These are phyloP conservation scores for Drosophila persimilis DNA, from an alignment of 1,140 invertebrate species.

Conservation along the genomic window DNA sequence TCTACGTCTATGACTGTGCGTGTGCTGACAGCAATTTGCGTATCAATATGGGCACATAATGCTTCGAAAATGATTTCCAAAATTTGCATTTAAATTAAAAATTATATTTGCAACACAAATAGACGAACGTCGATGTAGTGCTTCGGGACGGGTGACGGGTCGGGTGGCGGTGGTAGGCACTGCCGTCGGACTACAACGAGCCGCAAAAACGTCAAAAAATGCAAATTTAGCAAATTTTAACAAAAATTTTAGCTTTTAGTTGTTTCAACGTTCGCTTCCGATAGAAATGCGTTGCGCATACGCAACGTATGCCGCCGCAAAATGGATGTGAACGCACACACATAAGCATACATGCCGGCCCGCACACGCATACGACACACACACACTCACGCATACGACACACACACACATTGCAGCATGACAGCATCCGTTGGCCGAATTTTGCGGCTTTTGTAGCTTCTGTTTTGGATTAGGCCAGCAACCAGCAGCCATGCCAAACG, in stretches of 20 bases:
- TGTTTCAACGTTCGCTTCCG: conserved; percentile 50
- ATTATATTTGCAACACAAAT: conserved; percentile 81
- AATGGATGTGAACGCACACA: conserved; percentile 34
- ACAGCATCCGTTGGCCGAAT: conserved; percentile 54
- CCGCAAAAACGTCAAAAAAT: conserved; percentile 71
- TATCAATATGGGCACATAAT: conserved; percentile 81
- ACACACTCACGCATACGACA: not conserved
- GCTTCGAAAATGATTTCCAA: conserved; percentile 81
- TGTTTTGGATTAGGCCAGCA: conserved; percentile 71
- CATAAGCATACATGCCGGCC: not conserved
- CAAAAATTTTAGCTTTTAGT: conserved; percentile 74
- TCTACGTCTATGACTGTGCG: conserved; percentile 47
- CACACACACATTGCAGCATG: not conserved
- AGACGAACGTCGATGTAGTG: conserved; percentile 25
- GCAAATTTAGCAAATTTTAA: conserved; percentile 80
- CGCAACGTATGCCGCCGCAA: conserved; percentile 66
- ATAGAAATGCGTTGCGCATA: conserved; percentile 72
- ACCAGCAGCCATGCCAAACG: conserved; percentile 21
- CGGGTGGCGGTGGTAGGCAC: conserved; percentile 6
- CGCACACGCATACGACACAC: conserved; percentile 11
- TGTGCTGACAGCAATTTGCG: conserved; percentile 79
- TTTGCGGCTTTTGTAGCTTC: conserved; percentile 69
- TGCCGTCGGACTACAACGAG: conserved; percentile 31
- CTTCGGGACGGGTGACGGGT: not conserved
- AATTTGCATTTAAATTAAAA: conserved; percentile 82